These are phyloP conservation scores for Trissolcus japonicus DNA, from an alignment of 2,888 invertebrate species.

Conservation along the genomic window DNA sequence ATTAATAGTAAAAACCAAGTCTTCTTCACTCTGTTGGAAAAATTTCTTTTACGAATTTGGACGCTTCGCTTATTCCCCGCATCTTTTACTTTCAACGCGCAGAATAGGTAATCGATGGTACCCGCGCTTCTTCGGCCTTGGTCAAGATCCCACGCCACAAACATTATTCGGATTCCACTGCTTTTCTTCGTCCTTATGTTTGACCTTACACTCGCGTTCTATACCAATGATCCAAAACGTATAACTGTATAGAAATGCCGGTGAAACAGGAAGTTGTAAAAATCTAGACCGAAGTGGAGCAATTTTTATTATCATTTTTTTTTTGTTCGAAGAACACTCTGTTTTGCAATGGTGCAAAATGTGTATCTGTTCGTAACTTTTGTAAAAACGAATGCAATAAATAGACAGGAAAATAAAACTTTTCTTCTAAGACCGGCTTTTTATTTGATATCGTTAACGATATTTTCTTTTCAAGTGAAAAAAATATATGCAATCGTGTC, in stretches of 20 bases:
- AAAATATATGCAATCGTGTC: too few relatives aligned
- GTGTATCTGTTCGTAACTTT: too few relatives aligned
- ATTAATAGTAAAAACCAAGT: conserved; percentile 3
- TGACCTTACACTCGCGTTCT: conserved; percentile 45
- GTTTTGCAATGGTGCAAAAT: too few relatives aligned
- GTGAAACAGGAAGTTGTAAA: not conserved
- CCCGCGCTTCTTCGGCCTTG: conserved; percentile 61
- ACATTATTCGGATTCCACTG: conserved; percentile 64
- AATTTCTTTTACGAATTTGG: conserved; percentile 30
- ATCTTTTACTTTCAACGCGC: conserved; percentile 35
- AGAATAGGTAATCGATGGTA: conserved; percentile 26
- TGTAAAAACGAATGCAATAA: too few relatives aligned
- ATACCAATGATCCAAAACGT: conserved; percentile 45
- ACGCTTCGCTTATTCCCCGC: conserved; percentile 33
- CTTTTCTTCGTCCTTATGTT: conserved; percentile 29
- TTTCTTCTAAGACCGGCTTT: too few relatives aligned
- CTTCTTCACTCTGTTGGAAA: conserved; percentile 26
- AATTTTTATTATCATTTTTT: not conserved
- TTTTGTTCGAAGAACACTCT: too few relatives aligned
- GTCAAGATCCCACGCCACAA: conserved; percentile 67
- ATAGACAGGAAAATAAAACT: too few relatives aligned
- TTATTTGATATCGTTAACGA: too few relatives aligned
- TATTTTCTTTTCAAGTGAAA: too few relatives aligned
- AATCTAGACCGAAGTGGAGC: not conserved
- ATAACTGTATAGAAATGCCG: conserved; percentile 28